Evolutionary conservation across 2,888 invertebrate species (phyloP).

Genomic region (Taphrorychus bicolor): DNA sequence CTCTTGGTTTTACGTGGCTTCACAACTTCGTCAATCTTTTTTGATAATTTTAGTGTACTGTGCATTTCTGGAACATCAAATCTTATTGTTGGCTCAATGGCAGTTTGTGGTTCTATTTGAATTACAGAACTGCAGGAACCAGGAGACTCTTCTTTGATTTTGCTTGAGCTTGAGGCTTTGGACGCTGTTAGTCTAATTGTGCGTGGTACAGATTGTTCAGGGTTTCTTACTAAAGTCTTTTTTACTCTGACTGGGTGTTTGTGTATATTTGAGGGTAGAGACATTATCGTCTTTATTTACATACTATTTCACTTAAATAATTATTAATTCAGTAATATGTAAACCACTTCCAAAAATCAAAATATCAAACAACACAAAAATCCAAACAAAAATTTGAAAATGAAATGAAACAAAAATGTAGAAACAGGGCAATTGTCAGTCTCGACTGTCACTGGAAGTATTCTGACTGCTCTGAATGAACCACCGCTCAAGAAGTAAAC

Average conservation of each 20-base stretch:
- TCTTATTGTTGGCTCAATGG: constrained; percentile 12
- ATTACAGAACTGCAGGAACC: not conserved
- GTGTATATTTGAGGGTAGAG: no score
- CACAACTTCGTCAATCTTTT: constrained; percentile 46
- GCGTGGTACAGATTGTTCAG: constrained; percentile 42
- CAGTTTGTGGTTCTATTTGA: not conserved
- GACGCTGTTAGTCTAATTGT: constrained; percentile 2
- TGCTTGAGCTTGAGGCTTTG: constrained; percentile 7
- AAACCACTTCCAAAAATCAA: no score
- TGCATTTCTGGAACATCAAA: constrained; percentile 46
- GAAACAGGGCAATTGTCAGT: no score
- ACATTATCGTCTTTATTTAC: no score
- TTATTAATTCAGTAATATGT: no score
- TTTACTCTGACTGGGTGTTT: not conserved
- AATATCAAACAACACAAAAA: no score
- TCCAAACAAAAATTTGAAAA: no score
- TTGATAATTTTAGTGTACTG: constrained; percentile 45
- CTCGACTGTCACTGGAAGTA: no score
- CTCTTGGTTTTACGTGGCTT: constrained; percentile 45
- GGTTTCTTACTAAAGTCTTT: constrained; percentile 45
- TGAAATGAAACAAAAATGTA: no score
- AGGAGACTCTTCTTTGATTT: constrained; percentile 12
- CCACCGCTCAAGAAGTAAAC: no score
- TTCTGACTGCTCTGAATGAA: no score
- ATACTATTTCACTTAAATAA: no score